phyloP scores from a whole-genome alignment of 2,113 vertebrate genomes.

The pig (Sus scrofa) region T2T-Sscrofa CM000828.6:43640501-43641000 shows the following conservation, averaged over 20 bases:
- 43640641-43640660: background rate
- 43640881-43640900: background rate
- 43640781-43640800: background rate
- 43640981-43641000: background rate
- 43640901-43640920: background rate
- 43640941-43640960: rapidly evolving
- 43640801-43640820: background rate
- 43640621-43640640: background rate
- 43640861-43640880: background rate
- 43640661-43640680: constrained; percentile 43
- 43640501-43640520: constrained; percentile 53
- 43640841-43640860: background rate
- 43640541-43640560: background rate
- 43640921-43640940: background rate
- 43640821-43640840: background rate
- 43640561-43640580: constrained; percentile 52
- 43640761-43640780: background rate
- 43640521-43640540: constrained; percentile 42
- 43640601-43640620: constrained; percentile 17
- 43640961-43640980: background rate
- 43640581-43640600: background rate
- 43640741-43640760: background rate
- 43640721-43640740: constrained; percentile 22
- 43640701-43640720: constrained; percentile 24
- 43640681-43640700: background rate